Conservation (phyloP, 2,797 vertebrate genomes). For the Steatocranus sp. region DNA sequence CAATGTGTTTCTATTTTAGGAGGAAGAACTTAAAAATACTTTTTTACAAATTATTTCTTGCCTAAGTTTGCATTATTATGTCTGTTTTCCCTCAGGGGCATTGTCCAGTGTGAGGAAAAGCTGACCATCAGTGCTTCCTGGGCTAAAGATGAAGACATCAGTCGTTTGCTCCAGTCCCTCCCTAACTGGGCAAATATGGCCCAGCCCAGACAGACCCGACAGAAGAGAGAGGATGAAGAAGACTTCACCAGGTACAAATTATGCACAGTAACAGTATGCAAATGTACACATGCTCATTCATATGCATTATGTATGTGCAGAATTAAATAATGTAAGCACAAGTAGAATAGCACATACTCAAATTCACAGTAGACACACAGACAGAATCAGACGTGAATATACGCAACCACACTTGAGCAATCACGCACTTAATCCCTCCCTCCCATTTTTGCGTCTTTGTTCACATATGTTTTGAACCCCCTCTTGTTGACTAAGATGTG, state of each 20-base stretch:
- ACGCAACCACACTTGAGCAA: conserved; percentile 14
- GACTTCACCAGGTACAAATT: conserved; percentile 87
- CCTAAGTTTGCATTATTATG: not conserved
- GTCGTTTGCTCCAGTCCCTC: conserved; percentile 91
- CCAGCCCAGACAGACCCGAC: conserved; percentile 88
- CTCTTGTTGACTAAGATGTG: conserved; percentile 37
- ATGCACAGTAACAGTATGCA: not conserved
- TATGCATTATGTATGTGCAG: not conserved
- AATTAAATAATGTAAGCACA: not conserved
- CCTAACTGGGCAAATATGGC: conserved; percentile 96
- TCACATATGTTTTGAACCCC: conserved; percentile 33
- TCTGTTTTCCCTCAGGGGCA: conserved; percentile 69
- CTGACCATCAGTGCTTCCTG: conserved; percentile 95
- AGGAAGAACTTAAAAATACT: not conserved
- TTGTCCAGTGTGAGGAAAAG: conserved; percentile 94
- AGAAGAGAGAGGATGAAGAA: conserved; percentile 96
- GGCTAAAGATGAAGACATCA: conserved; percentile 98
- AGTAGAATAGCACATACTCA: not conserved
- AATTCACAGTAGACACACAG: not conserved
- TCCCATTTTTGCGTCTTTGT: conserved; percentile 2
- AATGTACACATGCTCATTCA: not conserved
- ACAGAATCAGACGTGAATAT: not conserved
- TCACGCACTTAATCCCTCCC: conserved; percentile 23
- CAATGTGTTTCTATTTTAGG: not conserved
- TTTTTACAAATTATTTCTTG: not conserved